Evolutionary conservation across 2,797 vertebrate species (phyloP), one percentile per base, ranked within the genome.

Genomic region (Fistularia commersonii): DNA sequence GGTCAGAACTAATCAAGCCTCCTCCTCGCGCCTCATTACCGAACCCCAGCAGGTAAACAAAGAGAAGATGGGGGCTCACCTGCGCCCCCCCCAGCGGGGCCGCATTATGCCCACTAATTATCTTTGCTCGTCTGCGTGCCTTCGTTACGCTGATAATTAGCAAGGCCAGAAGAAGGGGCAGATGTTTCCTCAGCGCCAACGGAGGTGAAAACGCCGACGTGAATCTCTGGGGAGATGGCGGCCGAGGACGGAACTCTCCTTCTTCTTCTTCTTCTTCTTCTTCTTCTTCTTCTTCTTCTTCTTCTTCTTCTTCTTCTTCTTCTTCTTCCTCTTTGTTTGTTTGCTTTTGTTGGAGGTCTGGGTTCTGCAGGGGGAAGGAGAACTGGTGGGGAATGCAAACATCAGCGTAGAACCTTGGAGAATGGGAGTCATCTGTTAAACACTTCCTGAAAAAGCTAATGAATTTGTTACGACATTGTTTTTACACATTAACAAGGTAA

Each of bases 81-180:
- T 89, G 87, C 66, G 5, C 48, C 8, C 38, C 38, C 11, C 8
- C 78, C 82, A 85, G 88, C 87, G 88, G 81, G 79, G 82, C 69
- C 0, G 72, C 77, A 84, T 87, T 86, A 85, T 81, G 73, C 78
- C 72, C 69, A 64, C 83, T 90, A 91, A 91, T 91, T 90, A 91
- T 86, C 86, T 91, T 89, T 90, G 83, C 80, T 89, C 85, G 81
- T 86, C 87, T 87, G 87, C 82, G 80, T 81, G 78, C 78, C 79
- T 82, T 89, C 89, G 89, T 92, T 91, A 91, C 84, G 75, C 68
- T 79, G 56, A 75, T 90, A 90, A 92, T 92, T 88, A 87, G 81
- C 75, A 44, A 68, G 66, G 76, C 64, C 60, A 59, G 71, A 77
- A 79, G 77, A n/a, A 77, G 75, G 77, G 82, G 78, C 69, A 68